Base-by-base conservation (phyloP, 1,140 invertebrate species). In the Drosophila tsacasi region DNA sequence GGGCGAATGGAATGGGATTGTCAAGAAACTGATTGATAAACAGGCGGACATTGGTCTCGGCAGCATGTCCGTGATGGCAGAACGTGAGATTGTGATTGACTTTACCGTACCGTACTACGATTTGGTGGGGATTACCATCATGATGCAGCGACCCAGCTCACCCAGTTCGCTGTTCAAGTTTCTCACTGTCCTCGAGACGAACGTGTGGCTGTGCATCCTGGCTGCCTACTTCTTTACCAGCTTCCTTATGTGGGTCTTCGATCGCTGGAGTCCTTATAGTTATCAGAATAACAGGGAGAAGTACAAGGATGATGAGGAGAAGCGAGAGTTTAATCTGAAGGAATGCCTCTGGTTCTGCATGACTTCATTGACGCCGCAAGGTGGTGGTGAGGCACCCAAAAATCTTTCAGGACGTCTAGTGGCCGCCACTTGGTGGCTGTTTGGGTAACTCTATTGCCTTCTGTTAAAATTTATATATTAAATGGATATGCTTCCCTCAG, bases 261-360 rank as follows among this genome's bases (percentile, higher is more conserved):
- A 99, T 93, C 96, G 97, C 72, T 98, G 98, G 95, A 99, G 97
- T 86, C 98, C 98, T 0, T 99, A 99, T 93, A 98, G 97, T 78
- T 98, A 98, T 78, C 98, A 98, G 89, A 99, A 99, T 90, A 99
- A 99, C 85, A 94, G 96, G 17, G 97, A 98, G 55, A 98, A 98
- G 82, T 99, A 98, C 91, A 97, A 97, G 92, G 96, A 98, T 77
- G 98, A 99, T 74, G 97, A 98, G 63, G 98, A 99, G 92, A 99
- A 99, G 89, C 94, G 98, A 17, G 97, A 98, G 85, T 99, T 99
- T 82, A 98, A 96, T 23, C 93, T 99, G 3, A 99, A 99, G 89
- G 98, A 99, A 93, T 99, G 98, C 91, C 94, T 99, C 0, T 99
- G 99, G 98, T 99, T 99, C 93, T 99, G 98, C 90, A 99, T 99